A percentile compares a stretch with the other conserved stretches of the same genome.
Conservation (phyloP, 2,113 vertebrate species). For the Suncus etruscus region DNA sequence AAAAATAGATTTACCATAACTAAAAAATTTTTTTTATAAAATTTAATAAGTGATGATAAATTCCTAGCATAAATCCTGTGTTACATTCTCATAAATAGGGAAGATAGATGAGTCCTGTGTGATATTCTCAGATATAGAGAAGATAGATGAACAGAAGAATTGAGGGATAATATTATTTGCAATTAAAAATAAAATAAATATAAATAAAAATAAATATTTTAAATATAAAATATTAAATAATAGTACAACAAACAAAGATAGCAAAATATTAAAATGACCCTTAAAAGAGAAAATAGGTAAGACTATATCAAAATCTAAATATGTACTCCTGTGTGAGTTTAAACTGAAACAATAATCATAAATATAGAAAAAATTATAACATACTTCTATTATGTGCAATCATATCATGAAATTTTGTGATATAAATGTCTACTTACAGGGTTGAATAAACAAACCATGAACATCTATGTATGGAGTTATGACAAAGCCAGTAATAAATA, state of each 20-base stretch:
- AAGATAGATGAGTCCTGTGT: background rate
- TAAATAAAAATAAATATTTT: background rate
- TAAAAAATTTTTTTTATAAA: background rate
- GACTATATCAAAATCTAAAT: conserved; percentile 47
- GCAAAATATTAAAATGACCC: conserved; percentile 52
- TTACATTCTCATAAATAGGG: background rate
- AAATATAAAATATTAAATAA: too few relatives aligned
- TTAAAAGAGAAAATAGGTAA: conserved; percentile 20
- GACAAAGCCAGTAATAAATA: background rate
- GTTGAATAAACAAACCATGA: background rate
- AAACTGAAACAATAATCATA: conserved; percentile 36
- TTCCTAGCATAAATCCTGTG: background rate
- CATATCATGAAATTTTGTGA: conserved; percentile 16
- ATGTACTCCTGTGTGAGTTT: background rate
- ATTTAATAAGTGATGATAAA: background rate
- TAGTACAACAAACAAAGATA: too few relatives aligned
- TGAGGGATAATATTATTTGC: too few relatives aligned
- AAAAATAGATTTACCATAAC: background rate
- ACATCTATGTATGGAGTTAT: background rate
- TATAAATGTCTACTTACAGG: background rate
- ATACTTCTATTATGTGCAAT: conserved; percentile 28
- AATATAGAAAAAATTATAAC: background rate
- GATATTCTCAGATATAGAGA: background rate
- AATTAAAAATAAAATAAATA: background rate
- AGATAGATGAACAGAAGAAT: too few relatives aligned